Percentiles rank a stretch among this genome's conserved stretches.
Conservation (phyloP, 2,888 invertebrate genomes). For the Thymelicus sylvestris region DNA sequence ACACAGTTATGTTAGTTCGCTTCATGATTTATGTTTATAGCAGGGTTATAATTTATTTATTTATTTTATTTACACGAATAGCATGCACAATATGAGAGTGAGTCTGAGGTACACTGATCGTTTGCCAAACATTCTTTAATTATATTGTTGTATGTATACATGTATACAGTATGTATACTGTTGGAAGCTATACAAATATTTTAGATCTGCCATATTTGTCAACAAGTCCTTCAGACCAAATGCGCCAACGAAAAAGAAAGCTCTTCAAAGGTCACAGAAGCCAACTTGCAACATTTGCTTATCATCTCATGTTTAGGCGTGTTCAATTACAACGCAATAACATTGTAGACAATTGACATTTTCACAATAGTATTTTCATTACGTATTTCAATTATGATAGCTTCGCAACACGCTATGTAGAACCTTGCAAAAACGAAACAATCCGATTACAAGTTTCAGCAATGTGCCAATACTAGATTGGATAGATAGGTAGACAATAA, state of each 20-base stretch:
- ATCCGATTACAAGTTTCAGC: conserved; percentile 4
- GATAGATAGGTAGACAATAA: conserved; percentile 40
- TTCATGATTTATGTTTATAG: too few species aligned
- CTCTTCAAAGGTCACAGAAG: conserved; percentile 28
- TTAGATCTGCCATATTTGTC: background rate
- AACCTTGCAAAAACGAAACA: conserved; percentile 26
- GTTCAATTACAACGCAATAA: conserved; percentile 32
- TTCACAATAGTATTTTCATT: conserved; percentile 28
- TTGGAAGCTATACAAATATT: background rate
- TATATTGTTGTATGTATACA: too few species aligned
- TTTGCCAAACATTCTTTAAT: too few species aligned
- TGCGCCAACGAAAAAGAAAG: conserved; percentile 22
- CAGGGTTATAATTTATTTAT: too few species aligned
- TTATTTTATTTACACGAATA: too few species aligned
- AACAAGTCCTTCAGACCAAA: conserved; percentile 24
- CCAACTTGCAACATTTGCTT: conserved; percentile 29
- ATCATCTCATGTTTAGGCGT: conserved; percentile 34
- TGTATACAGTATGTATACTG: background rate
- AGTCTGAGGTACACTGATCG: too few species aligned
- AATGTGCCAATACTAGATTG: conserved; percentile 30
- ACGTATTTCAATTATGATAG: conserved; percentile 30
- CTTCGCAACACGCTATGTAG: conserved; percentile 16
- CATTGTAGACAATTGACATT: conserved; percentile 33
- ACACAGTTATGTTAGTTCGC: too few species aligned
- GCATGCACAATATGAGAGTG: too few species aligned